Base-by-base conservation (phyloP, 2,113 vertebrate genomes). In the Zapornia atra region DNA sequence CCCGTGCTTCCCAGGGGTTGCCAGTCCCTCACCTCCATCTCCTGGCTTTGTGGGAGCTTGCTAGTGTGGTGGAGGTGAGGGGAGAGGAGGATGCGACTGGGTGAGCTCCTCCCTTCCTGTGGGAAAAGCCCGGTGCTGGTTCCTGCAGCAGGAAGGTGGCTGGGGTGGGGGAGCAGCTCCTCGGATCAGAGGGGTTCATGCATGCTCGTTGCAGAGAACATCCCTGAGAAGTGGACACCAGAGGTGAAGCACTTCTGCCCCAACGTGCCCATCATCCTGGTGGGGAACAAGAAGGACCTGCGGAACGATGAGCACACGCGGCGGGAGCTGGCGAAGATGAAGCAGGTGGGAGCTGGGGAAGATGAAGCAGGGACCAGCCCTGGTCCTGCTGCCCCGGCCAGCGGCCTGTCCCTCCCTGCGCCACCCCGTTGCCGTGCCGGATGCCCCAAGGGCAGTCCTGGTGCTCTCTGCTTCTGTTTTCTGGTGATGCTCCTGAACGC, bases 191-290 rank as follows among this genome's bases (percentile, higher is more conserved):
- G 36, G 12, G 9, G 29, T 50, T 44, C 11, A 0, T 0, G 3
- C 33, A 65, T 54, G 14, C 53, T 61, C 36, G 8, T 80, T 95
- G 40, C 93, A 99, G 99, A 99, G 97, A 99, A 99, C 97, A 99
- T 99, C 98, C 99, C 99, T 0, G 99, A 99, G 97, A 99, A 99
- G 95, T 99, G 99, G 99, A 99, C 99, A 1, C 99, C 99, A 0
- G 99, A 99, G 96, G 99, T 99, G 94, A 99, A 99, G 97, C 99
- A 99, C 93, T 99, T 99, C 97, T 99, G 99, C 95, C 99, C 99
- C 90, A 99, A 99, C 0, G 99, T 99, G 86, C 99, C 99, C 15
- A 99, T 99, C 97, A 99, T 99, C 97, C 98, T 99, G 5, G 99
- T 99, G 95, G 99, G 99, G 25, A 99, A 99, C 96, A 99, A 99